phyloP scores from a whole-genome alignment of 2,113 vertebrate genomes.

The Pipra filicauda region DNA sequence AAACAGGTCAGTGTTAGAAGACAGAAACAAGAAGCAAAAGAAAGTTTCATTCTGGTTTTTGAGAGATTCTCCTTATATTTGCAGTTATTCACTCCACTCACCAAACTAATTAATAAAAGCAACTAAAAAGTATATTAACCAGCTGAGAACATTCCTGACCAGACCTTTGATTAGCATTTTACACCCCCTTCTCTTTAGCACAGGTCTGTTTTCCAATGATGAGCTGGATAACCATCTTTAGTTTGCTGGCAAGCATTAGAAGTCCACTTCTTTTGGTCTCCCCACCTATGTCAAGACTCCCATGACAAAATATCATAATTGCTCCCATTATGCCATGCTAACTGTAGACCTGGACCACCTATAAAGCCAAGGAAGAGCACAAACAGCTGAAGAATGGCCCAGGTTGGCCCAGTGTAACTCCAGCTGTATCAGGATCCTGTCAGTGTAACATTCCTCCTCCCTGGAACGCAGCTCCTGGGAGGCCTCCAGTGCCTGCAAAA shows the following conservation, averaged over 20 bases:
- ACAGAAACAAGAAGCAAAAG: background rate
- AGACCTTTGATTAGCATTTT: background rate
- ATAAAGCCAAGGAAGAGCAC: background rate
- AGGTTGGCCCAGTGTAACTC: background rate
- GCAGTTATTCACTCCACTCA: background rate
- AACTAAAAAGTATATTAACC: background rate
- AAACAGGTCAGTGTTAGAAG: background rate
- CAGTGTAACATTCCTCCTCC: background rate
- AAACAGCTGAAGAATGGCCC: background rate
- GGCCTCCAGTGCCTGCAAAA: conserved; percentile 11
- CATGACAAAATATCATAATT: background rate
- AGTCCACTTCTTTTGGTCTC: background rate
- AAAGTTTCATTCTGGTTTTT: background rate
- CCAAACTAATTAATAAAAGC: background rate
- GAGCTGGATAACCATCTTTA: background rate
- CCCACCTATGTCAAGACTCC: background rate
- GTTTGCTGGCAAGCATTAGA: background rate
- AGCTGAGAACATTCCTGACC: background rate
- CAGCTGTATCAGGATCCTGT: background rate
- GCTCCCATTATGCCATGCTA: background rate
- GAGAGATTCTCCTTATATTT: background rate
- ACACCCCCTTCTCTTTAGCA: background rate
- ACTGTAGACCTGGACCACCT: background rate
- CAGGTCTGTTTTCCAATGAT: background rate
- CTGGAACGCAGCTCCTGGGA: background rate